A percentile compares a stretch with the other conserved stretches of the same genome.
phyloP scores from a whole-genome alignment of 2,113 vertebrate genomes.

The Phaethon lepturus region DNA sequence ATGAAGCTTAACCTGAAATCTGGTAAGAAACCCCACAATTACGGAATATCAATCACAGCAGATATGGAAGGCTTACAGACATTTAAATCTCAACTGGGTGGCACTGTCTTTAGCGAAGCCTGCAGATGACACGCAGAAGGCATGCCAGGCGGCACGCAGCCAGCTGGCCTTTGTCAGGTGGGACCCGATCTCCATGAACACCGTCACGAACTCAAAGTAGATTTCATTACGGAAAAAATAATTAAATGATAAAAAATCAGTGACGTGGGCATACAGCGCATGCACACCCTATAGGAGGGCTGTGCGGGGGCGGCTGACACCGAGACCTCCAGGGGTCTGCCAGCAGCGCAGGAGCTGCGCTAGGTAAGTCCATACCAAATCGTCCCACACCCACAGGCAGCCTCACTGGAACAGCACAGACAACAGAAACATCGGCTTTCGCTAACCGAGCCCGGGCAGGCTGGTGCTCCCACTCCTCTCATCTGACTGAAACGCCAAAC shows the following conservation, averaged over 20 bases:
- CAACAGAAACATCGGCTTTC: not conserved
- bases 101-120: not conserved
- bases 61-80: not conserved
- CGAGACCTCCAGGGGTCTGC: not conserved
- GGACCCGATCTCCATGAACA: not conserved
- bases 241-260: not conserved
- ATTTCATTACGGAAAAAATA: not conserved
- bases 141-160: not conserved
- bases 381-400: not conserved
- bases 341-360: not conserved
- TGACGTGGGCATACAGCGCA: not conserved
- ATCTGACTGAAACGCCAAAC: rapidly evolving
- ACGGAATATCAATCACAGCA: not conserved
- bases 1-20: not conserved
- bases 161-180: not conserved
- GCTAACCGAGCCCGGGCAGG: not conserved
- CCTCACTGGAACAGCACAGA: not conserved
- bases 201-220: not conserved
- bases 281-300: not conserved
- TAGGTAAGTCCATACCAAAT: not conserved
- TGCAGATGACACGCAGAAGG: not conserved
- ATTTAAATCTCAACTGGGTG: not conserved
- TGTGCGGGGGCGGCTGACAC: rapidly evolving
- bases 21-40: not conserved
- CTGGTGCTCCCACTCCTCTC: not conserved